Evolutionary conservation across 2,113 vertebrate genomes (phyloP).

Genomic region (Chrysemys picta): DNA sequence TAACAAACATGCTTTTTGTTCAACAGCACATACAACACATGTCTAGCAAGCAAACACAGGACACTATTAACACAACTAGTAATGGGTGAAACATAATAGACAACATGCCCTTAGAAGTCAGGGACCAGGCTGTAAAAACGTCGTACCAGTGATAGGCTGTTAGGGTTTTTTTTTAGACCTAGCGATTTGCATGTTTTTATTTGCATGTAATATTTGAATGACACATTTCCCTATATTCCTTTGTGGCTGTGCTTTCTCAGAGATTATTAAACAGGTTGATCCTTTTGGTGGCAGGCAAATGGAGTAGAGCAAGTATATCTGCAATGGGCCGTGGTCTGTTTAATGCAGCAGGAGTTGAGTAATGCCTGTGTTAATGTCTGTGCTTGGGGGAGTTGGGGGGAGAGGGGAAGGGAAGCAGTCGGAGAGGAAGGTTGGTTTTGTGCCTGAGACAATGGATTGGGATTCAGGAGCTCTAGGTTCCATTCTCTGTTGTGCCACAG

Average conservation of each 20-base stretch:
- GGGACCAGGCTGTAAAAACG: no score
- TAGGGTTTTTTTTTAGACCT: no score
- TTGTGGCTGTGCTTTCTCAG: neutral
- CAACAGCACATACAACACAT: no score
- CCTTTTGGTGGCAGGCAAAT: neutral
- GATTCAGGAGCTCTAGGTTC: neutral
- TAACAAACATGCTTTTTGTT: no score
- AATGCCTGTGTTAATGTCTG: neutral
- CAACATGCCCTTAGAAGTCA: no score
- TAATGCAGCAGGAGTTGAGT: neutral
- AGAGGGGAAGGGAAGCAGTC: neutral
- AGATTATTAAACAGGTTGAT: neutral
- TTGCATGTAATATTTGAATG: no score
- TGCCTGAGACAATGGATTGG: neutral
- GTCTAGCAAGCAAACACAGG: no score
- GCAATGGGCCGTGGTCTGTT: neutral
- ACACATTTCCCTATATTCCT: no score
- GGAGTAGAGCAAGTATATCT: neutral
- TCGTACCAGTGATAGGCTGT: no score
- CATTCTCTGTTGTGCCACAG: neutral
- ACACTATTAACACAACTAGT: no score
- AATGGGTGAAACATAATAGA: no score
- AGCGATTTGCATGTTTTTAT: no score
- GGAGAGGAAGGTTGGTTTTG: neutral
- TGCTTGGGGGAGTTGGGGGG: neutral